Base-by-base conservation (phyloP, 2,888 invertebrate genomes). In the Sceliomorpha sp. region DNA sequence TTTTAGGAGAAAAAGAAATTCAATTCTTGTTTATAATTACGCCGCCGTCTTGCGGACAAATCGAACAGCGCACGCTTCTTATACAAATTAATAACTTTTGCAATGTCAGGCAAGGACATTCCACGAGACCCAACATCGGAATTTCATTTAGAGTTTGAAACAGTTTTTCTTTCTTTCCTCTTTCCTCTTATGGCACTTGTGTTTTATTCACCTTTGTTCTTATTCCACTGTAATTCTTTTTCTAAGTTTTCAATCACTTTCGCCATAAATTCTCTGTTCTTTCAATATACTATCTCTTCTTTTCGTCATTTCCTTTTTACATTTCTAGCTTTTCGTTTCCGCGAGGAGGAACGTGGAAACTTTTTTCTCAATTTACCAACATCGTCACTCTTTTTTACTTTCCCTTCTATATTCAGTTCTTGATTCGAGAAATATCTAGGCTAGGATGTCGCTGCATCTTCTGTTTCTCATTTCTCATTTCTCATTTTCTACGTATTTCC, bases 11-110 rank as follows among this genome's bases (percentile, higher is more conserved):
- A 40, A 32, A 47, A 53, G 47, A 12, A 42, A 55, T 63, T 42
- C 42, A 31, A 63, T 50, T 63, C 44, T 34, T 13, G 29, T 17
- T 50, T 42, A 39, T 29, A 20, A 37, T 48, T 45, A n/a, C n/a
- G n/a, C n/a, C n/a, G n/a, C n/a, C n/a, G 27, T 48, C 34, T 37
- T 66, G 68, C 73, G 70, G 76, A 76, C 76, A 76, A 74, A 78
- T 73, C 63, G 62, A 72, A 73, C 58, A 63, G 70, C 40, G 37
- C 53, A 47, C 42, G 55, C 47, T 55, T 48, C 45, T 53, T 27
- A 34, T 48, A 53, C 10, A 26, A n/a, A 36, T 36, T 39, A 5
- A 20, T 20, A 20, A 20, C n/a, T n/a, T 20, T 5, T 20, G 20
- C 20, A 20, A 20, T 20, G 2, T 4, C 5, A 20, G 5, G 20